These are phyloP conservation scores for Ceratotherium simum DNA, from an alignment of 2,113 vertebrate species.

Conservation along the genomic window DNA sequence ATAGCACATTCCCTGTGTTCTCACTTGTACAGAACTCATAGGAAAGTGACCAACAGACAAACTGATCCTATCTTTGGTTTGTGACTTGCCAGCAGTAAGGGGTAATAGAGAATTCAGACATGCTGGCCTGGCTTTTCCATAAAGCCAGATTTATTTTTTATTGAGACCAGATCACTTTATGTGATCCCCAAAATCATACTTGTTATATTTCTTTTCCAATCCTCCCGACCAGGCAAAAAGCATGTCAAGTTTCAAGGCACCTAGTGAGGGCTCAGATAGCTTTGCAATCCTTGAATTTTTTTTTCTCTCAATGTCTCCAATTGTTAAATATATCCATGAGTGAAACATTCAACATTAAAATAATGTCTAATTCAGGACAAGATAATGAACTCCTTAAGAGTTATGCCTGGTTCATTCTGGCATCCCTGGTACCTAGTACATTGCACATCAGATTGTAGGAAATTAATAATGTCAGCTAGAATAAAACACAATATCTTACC, in stretches of 20 bases:
- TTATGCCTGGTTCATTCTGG: background rate
- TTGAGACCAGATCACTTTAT: background rate
- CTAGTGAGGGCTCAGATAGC: background rate
- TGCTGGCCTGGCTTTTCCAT: background rate
- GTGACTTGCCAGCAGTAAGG: background rate
- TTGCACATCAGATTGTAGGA: background rate
- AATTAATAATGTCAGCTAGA: background rate
- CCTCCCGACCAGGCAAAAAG: background rate
- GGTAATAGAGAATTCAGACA: background rate
- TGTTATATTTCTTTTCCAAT: background rate
- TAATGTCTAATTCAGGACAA: background rate
- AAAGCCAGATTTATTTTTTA: constrained; percentile 53
- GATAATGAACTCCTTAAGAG: background rate
- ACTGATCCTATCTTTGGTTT: background rate
- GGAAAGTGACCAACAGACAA: background rate
- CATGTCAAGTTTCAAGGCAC: background rate
- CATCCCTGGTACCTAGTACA: background rate
- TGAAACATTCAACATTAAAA: background rate
- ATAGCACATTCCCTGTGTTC: background rate
- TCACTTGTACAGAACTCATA: background rate
- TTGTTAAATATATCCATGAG: background rate
- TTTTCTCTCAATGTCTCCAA: background rate
- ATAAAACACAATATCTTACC: background rate
- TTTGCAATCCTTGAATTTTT: background rate
- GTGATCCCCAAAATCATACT: background rate